These are phyloP conservation scores for Spialia ferax DNA, from an alignment of 2,888 invertebrate species.

Conservation along the genomic window DNA sequence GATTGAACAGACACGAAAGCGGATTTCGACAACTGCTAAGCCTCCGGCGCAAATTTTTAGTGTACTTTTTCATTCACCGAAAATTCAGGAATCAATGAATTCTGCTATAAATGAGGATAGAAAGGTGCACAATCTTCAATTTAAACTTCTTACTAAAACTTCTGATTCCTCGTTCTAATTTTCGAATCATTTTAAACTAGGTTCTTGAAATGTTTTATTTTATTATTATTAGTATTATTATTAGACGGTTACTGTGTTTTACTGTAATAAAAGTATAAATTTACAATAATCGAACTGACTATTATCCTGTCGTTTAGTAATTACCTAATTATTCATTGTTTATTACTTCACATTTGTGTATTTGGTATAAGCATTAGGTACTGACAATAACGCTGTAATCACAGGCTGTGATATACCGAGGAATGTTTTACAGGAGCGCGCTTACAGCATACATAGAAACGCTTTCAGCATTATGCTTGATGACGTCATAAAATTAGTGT, in stretches of 20 bases:
- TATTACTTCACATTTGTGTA: neutral
- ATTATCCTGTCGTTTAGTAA: too few relatives aligned
- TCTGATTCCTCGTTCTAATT: too few relatives aligned
- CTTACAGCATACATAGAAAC: conserved; percentile 15
- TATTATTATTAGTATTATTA: too few relatives aligned
- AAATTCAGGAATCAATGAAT: neutral
- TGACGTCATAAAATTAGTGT: conserved; percentile 29
- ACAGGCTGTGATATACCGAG: neutral
- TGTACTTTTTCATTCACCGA: neutral
- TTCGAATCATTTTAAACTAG: too few relatives aligned
- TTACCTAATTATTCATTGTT: too few relatives aligned
- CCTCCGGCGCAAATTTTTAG: conserved; percentile 10
- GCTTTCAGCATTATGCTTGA: conserved; percentile 26
- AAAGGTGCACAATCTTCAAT: too few relatives aligned
- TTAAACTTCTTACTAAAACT: too few relatives aligned
- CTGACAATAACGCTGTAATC: neutral
- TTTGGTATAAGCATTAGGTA: neutral
- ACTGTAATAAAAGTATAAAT: too few relatives aligned
- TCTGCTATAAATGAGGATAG: too few relatives aligned
- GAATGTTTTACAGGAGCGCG: conserved; percentile 6
- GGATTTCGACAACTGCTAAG: conserved; percentile 6
- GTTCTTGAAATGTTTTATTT: too few relatives aligned
- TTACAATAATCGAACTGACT: too few relatives aligned
- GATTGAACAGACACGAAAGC: conserved; percentile 30
- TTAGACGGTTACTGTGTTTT: too few relatives aligned